Percentiles rank a stretch among this genome's conserved stretches.
Conservation (phyloP, 2,113 vertebrate species). For the Corydoras maculifer region DNA sequence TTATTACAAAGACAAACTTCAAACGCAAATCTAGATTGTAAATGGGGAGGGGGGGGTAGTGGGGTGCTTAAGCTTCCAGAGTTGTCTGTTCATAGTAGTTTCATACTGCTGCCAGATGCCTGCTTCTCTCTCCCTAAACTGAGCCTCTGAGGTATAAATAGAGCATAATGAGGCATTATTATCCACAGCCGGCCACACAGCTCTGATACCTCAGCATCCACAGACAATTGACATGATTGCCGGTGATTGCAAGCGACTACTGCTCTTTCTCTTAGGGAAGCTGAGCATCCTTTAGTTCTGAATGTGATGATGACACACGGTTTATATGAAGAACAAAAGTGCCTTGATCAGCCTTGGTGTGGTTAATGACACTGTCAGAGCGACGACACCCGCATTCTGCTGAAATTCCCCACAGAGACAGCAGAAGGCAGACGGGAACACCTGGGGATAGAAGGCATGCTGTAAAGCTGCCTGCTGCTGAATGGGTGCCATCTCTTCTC, state of each 20-base stretch:
- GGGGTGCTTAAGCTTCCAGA: constrained; percentile 6
- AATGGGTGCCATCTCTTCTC: constrained; percentile 1
- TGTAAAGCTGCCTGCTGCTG: background rate
- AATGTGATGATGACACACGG: constrained; percentile 31
- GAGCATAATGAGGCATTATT: constrained; percentile 43
- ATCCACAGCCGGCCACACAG: constrained; percentile 19
- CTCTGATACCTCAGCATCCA: too few relatives aligned
- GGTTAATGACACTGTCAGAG: constrained; percentile 30
- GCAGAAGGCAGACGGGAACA: constrained; percentile 19
- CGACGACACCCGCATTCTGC: constrained; percentile 3
- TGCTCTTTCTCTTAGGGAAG: constrained; percentile 34
- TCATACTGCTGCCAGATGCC: constrained; percentile 33
- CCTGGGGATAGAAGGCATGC: constrained; percentile 15
- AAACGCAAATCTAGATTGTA: constrained; percentile 19
- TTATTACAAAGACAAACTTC: constrained; percentile 52
- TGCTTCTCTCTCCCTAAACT: constrained; percentile 16
- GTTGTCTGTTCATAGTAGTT: constrained; percentile 11
- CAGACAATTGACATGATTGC: constrained; percentile 46
- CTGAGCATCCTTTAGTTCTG: constrained; percentile 25
- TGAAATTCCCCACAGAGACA: constrained; percentile 23
- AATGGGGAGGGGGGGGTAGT: background rate
- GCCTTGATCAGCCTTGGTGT: constrained; percentile 31
- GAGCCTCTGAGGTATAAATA: constrained; percentile 34
- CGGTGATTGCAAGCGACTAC: constrained; percentile 38
- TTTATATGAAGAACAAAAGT: constrained; percentile 36